phyloP scores from a whole-genome alignment of 2,113 vertebrate genomes.

The Pseudolaguvia tuberculata region DNA sequence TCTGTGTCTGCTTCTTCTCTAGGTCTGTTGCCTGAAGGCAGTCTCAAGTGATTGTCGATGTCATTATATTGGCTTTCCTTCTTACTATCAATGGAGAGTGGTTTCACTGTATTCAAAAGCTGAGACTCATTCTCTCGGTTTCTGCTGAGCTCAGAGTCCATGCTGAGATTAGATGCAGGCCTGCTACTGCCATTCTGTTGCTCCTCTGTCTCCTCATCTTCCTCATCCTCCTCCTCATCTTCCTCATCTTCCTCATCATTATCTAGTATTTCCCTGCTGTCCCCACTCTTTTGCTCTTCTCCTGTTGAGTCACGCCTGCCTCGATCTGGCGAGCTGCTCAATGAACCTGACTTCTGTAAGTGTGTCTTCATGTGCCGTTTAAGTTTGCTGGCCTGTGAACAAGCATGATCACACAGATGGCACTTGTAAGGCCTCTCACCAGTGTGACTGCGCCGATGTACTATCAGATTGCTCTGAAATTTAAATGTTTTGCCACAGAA shows the following conservation, averaged over 20 bases:
- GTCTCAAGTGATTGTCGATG: slow-evolving; percentile 90
- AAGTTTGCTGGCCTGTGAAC: slow-evolving; percentile 98
- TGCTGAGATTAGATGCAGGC: slow-evolving; percentile 91
- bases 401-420: slow-evolving; percentile 96
- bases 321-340: slow-evolving; percentile 89
- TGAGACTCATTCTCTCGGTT: slow-evolving; percentile 84
- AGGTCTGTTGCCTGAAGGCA: slow-evolving; percentile 72
- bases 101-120: slow-evolving; percentile 77
- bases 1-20: slow-evolving; percentile 70
- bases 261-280: slow-evolving; percentile 80
- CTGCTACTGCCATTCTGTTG: slow-evolving; percentile 87
- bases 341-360: slow-evolving; percentile 93
- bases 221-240: slow-evolving; percentile 83
- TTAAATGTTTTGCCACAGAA: slow-evolving; percentile 99
- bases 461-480: slow-evolving; percentile 98
- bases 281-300: slow-evolving; percentile 81
- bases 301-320: slow-evolving; percentile 82
- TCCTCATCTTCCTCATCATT: slow-evolving; percentile 88
- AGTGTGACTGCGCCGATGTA: slow-evolving; percentile 96
- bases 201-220: slow-evolving; percentile 88
- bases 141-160: slow-evolving; percentile 88
- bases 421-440: slow-evolving; percentile 99
- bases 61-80: slow-evolving; percentile 86
- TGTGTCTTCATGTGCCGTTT: slow-evolving; percentile 99
- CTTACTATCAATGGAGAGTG: slow-evolving; percentile 78